These are phyloP conservation scores for Drosophila atroscutellata DNA, from an alignment of 2,888 invertebrate genomes.

Conservation along the genomic window DNA sequence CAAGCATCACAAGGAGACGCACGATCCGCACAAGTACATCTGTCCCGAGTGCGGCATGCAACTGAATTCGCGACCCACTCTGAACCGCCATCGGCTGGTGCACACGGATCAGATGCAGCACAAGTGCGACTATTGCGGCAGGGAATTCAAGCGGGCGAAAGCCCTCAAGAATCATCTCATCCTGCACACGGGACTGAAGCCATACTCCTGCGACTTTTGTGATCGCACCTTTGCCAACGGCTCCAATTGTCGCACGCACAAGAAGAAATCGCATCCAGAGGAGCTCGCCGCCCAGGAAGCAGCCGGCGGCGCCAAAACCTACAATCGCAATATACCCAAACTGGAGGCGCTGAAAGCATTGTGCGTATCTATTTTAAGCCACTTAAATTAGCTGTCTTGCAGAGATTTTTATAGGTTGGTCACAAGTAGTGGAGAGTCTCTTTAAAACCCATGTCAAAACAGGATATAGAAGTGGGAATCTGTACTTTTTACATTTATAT, in stretches of 20 bases:
- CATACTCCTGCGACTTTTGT: conserved; percentile 85
- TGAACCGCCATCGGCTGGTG: conserved; percentile 82
- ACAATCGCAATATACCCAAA: conserved; percentile 84
- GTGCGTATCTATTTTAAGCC: conserved; percentile 62
- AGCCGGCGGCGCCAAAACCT: conserved; percentile 78
- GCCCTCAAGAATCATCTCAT: conserved; percentile 84
- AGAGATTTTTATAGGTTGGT: not conserved
- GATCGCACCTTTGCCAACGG: conserved; percentile 85
- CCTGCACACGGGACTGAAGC: conserved; percentile 84
- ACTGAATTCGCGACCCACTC: conserved; percentile 80
- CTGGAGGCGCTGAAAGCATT: conserved; percentile 83
- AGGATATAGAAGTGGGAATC: too few species aligned
- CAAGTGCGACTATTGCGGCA: conserved; percentile 83
- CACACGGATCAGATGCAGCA: conserved; percentile 84
- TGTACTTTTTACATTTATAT: too few species aligned
- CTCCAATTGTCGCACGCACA: conserved; percentile 85
- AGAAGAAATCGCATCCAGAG: conserved; percentile 84
- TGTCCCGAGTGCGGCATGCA: conserved; percentile 82
- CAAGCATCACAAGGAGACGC: conserved; percentile 82
- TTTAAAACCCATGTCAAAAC: not conserved
- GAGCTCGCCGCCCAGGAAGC: conserved; percentile 84
- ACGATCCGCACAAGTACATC: conserved; percentile 82
- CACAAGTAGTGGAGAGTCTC: too few species aligned
- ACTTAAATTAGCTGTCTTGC: not conserved
- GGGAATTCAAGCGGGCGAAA: conserved; percentile 84